Percentiles rank a stretch among this genome's conserved stretches.
phyloP scores from a whole-genome alignment of 2,797 vertebrate genomes.

The Micropoecilia bifurca region DNA sequence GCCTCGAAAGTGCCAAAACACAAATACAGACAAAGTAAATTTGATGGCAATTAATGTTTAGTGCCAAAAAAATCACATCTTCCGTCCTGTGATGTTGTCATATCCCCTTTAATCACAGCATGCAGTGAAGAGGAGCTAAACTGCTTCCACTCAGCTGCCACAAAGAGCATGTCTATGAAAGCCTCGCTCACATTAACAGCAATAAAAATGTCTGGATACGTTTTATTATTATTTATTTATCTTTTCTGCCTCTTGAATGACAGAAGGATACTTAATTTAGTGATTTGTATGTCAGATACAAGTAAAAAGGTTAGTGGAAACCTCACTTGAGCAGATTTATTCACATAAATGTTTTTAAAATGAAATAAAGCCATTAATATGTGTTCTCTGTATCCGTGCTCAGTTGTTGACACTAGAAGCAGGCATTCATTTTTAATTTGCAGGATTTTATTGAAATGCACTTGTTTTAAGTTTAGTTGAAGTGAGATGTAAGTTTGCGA shows the following conservation, averaged over 20 bases:
- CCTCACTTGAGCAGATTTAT: neutral
- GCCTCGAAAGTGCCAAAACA: slow-evolving; percentile 41
- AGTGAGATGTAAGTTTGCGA: neutral
- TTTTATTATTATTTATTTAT: neutral
- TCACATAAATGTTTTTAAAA: neutral
- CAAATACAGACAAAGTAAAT: slow-evolving; percentile 10
- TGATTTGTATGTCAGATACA: neutral
- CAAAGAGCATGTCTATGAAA: slow-evolving; percentile 5
- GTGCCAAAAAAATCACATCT: slow-evolving; percentile 14
- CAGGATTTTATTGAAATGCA: neutral
- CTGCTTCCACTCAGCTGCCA: slow-evolving; percentile 16
- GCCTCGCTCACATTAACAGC: neutral
- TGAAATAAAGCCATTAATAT: neutral
- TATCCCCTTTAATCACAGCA: slow-evolving; percentile 15
- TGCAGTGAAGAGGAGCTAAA: slow-evolving; percentile 17
- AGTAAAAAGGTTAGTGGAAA: neutral
- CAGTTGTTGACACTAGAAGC: neutral
- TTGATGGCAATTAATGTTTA: slow-evolving; percentile 38
- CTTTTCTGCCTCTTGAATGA: neutral
- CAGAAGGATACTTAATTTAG: neutral
- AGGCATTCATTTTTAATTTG: neutral
- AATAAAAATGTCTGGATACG: neutral
- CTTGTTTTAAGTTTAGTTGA: neutral
- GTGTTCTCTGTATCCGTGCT: neutral
- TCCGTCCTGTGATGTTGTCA: slow-evolving; percentile 16